Base-by-base conservation (phyloP, 1,140 invertebrate species). In the Hypothenemus hampei region DNA sequence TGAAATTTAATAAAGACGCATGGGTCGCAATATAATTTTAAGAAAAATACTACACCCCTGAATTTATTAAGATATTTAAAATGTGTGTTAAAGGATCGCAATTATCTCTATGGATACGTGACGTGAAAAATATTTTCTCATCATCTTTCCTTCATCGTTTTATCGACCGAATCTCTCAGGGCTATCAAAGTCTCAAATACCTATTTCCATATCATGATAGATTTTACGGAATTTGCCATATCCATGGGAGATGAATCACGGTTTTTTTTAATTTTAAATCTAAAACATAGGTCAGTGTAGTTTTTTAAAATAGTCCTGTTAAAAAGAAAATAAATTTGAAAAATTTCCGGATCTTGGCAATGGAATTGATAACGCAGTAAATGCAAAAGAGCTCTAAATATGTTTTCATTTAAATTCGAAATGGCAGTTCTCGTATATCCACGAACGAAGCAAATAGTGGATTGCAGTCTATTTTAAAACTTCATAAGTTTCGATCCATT, bases 191-290 rank as follows among this genome's bases (percentile, higher is more conserved):
- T 62, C 61, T 51, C 46, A 59, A 64, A 58, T 64, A 64, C 65
- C 61, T 65, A 67, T 67, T 67, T 67, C 62, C 65, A 67, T 67
- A 67, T 65, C 65, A 60, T 67, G 62, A 67, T 67, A 63, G 64
- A 67, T 67, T 65, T 58, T 59, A 54, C 60, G 43, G 46, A 57
- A 58, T 47, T 56, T 60, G 33, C 33, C 39, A 23, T 50, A 31
- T 11, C 3, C 35, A 16, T 37, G 11, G 8, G 35, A 16, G 35
- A 37, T 37, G 35, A 37, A 37, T 37, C 35, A 37, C 35, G 18
- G 7, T 37, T 37, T 37, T 37, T 37, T 37, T 37, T 16, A 8
- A 8, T 37, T 37, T 37, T 2, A 37, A 37, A 16, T 37, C 15
- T 8, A 16, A 37, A 13, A 7, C 8, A 7, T 37, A 15, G n/a